Evolutionary conservation across 1,140 invertebrate genomes (phyloP).

Genomic region (Adelges cooleyi): DNA sequence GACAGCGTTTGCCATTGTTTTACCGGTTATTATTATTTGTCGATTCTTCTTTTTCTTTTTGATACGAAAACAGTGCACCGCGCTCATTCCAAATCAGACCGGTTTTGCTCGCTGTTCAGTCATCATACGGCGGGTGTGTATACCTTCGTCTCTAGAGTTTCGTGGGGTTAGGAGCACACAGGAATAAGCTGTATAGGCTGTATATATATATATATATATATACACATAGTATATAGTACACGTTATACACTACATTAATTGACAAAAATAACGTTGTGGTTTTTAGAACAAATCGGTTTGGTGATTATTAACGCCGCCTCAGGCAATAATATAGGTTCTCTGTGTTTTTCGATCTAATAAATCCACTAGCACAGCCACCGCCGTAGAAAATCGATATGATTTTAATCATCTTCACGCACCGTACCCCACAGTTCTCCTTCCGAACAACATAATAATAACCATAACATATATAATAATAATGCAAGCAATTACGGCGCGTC

Average conservation of each 20-base stretch:
- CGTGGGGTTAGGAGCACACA: neutral
- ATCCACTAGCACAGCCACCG: neutral
- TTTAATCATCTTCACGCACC: conserved; percentile 21
- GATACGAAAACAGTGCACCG: neutral
- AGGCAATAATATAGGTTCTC: conserved; percentile 7
- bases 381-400: conserved; percentile 14
- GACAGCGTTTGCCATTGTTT: conserved; percentile 3
- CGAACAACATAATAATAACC: too few species aligned
- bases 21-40: conserved; percentile 3
- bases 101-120: conserved; percentile 11
- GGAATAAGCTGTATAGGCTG: neutral
- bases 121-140: neutral
- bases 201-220: too few species aligned
- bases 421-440: too few species aligned
- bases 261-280: conserved; percentile 9
- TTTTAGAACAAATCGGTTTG: neutral
- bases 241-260: too few species aligned
- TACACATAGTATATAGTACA: neutral
- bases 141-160: neutral
- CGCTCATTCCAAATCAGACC: conserved; percentile 10
- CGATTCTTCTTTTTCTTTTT: neutral
- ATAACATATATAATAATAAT: too few species aligned
- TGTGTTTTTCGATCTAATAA: neutral
- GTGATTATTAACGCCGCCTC: conserved; percentile 3
- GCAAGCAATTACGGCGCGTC: too few species aligned